These are phyloP conservation scores for Rhizomys pruinosus DNA, from an alignment of 2,113 vertebrate species.

Conservation along the genomic window DNA sequence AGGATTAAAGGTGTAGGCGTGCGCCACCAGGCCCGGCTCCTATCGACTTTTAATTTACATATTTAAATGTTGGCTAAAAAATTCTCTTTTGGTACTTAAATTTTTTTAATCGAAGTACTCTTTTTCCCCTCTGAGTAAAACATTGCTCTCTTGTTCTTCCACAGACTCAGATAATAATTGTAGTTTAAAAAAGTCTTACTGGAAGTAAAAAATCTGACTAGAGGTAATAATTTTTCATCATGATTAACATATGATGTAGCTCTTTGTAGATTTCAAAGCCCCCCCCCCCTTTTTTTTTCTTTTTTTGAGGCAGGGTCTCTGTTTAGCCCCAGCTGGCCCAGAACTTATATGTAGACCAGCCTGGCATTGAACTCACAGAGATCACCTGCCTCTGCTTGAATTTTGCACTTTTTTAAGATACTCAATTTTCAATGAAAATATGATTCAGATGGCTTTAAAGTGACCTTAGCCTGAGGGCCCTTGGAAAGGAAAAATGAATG, in stretches of 20 bases:
- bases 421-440: background rate
- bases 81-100: slow-evolving; percentile 3
- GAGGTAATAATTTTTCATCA: background rate
- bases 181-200: slow-evolving; percentile 14
- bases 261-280: slow-evolving; percentile 21
- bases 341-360: too few species aligned
- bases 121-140: background rate
- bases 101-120: background rate
- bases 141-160: background rate
- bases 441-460: slow-evolving; percentile 45
- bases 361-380: too few species aligned
- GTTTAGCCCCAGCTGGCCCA: too few species aligned
- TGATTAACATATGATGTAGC: background rate
- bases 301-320: too few species aligned
- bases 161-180: background rate
- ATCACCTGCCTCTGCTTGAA: background rate
- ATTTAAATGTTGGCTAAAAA: slow-evolving; percentile 56
- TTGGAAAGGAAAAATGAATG: slow-evolving; percentile 23
- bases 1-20: too few species aligned
- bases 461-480: background rate
- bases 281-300: background rate
- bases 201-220: slow-evolving; percentile 17
- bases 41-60: slow-evolving; percentile 53
- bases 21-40: too few species aligned
- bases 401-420: slow-evolving; percentile 15